Evolutionary conservation across 2,113 vertebrate genomes (phyloP).

Genomic region (Alethe diademata): DNA sequence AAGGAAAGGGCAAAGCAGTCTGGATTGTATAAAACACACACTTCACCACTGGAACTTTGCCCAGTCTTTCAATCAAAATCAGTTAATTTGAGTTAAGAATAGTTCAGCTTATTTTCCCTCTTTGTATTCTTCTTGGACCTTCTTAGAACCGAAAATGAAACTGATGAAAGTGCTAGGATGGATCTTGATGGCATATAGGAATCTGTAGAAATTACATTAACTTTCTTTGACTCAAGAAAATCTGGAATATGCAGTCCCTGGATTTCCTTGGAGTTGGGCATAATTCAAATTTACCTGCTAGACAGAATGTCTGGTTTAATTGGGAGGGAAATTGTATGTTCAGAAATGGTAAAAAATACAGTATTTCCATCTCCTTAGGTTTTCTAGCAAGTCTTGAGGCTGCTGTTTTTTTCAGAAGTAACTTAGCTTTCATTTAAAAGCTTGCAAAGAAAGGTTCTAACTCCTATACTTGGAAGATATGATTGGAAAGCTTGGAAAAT

Average conservation of each 20-base stretch:
- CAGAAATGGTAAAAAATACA: background rate
- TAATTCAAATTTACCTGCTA: background rate
- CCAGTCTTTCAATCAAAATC: background rate
- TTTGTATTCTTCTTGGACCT: background rate
- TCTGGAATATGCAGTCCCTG: background rate
- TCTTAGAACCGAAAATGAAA: background rate
- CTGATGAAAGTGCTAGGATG: background rate
- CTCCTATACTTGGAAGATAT: background rate
- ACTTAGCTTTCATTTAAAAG: background rate
- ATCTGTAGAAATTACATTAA: background rate
- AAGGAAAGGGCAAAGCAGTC: slow-evolving; percentile 12
- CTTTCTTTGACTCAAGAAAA: background rate
- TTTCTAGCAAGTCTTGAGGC: background rate
- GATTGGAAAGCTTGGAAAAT: background rate
- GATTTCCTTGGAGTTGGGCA: background rate
- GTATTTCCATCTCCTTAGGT: background rate
- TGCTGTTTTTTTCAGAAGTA: background rate
- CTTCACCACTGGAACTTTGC: background rate
- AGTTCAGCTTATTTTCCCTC: background rate
- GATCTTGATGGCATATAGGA: background rate
- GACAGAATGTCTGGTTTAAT: background rate
- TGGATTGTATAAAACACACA: background rate
- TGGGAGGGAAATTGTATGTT: background rate
- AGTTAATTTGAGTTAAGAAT: background rate
- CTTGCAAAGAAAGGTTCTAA: background rate